Evolutionary conservation across 1,140 invertebrate species (phyloP).

Genomic region (Gerris buenoi): DNA sequence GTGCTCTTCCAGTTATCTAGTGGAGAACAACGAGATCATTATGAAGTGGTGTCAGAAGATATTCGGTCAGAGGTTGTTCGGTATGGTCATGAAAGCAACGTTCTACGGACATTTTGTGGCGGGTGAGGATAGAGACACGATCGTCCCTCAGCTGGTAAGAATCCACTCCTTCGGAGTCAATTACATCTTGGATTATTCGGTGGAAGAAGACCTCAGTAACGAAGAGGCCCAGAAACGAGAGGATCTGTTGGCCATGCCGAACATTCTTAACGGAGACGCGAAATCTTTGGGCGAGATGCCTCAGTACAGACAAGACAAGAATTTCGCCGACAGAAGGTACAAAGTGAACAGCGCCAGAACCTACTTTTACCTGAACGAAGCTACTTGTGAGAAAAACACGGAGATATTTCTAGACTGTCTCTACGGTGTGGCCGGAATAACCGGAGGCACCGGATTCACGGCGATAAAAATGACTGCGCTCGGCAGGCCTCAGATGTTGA

Average conservation of each 20-base stretch:
- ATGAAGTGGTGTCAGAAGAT: constrained; percentile 65
- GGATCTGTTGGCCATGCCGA: constrained; percentile 55
- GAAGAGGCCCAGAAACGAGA: constrained; percentile 77
- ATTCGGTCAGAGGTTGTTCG: constrained; percentile 75
- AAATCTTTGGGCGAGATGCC: constrained; percentile 33
- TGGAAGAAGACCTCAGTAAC: constrained; percentile 85
- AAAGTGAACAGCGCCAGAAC: constrained; percentile 86
- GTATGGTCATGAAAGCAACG: constrained; percentile 71
- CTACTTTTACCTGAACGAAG: constrained; percentile 97
- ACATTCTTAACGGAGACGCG: not conserved
- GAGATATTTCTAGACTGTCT: constrained; percentile 91
- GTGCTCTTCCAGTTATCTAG: constrained; percentile 74
- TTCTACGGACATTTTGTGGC: constrained; percentile 99
- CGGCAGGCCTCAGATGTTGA: constrained; percentile 84
- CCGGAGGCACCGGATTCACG: constrained; percentile 86
- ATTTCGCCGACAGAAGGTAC: constrained; percentile 86
- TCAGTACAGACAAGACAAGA: constrained; percentile 78
- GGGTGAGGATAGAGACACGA: constrained; percentile 75
- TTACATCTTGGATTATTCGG: constrained; percentile 95
- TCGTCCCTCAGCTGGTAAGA: constrained; percentile 65
- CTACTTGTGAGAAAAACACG: constrained; percentile 92
- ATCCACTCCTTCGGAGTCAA: constrained; percentile 90
- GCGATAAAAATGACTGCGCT: constrained; percentile 97
- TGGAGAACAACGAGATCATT: constrained; percentile 86
- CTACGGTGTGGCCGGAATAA: constrained; percentile 84